These are phyloP conservation scores for Platyrinchus mystaceus DNA, from an alignment of 2,797 vertebrate species.

Conservation along the genomic window DNA sequence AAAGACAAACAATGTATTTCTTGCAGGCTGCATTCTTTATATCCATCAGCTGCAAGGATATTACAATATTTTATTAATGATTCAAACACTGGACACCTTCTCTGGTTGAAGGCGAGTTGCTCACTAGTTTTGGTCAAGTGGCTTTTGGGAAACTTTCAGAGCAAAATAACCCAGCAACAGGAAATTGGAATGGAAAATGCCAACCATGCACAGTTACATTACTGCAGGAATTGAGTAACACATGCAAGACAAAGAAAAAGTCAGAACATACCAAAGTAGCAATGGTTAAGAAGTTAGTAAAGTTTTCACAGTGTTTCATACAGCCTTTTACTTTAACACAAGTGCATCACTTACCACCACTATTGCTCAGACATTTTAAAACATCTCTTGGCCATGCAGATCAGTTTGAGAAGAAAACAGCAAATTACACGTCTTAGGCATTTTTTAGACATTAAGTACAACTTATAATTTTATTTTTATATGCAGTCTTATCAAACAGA, in stretches of 20 bases:
- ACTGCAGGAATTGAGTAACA: constrained; percentile 55
- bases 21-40: constrained; percentile 1
- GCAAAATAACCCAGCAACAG: constrained; percentile 45
- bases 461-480: constrained; percentile 29
- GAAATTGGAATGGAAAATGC: constrained; percentile 45
- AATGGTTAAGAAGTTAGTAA: constrained; percentile 65
- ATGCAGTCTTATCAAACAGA: constrained; percentile 26
- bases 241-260: constrained; percentile 70
- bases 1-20: not conserved
- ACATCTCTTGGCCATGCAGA: constrained; percentile 74
- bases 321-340: constrained; percentile 72
- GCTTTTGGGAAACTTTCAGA: constrained; percentile 62
- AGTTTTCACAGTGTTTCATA: constrained; percentile 78
- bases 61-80: not conserved
- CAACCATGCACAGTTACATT: constrained; percentile 59
- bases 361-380: constrained; percentile 71
- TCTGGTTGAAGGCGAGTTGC: not conserved
- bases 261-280: constrained; percentile 58
- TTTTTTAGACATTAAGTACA: constrained; percentile 59
- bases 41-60: constrained; percentile 29
- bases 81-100: constrained; percentile 10
- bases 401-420: constrained; percentile 64
- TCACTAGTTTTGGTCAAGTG: constrained; percentile 67
- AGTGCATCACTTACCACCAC: constrained; percentile 73
- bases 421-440: constrained; percentile 59